Evolutionary conservation across 2,113 vertebrate species (phyloP).

Genomic region (Dolichotis patagonum): DNA sequence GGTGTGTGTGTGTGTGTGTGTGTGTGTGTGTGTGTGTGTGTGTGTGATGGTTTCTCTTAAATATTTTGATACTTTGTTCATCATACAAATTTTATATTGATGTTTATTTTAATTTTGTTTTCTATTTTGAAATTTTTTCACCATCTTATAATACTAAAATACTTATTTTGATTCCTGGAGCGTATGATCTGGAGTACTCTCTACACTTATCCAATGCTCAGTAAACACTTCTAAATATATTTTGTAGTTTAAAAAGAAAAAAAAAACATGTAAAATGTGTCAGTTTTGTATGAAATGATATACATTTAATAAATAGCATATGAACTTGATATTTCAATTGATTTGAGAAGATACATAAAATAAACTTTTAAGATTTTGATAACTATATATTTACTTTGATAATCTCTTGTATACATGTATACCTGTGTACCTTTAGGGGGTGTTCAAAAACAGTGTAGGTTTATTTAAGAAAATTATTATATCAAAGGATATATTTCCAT

Average conservation of each 20-base stretch:
- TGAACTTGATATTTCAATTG: background rate
- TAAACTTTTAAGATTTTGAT: background rate
- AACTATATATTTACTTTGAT: background rate
- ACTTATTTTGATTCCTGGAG: background rate
- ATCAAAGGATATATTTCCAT: background rate
- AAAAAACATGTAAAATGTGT: background rate
- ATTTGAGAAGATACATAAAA: background rate
- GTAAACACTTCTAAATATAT: background rate
- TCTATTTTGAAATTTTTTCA: background rate
- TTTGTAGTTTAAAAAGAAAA: background rate
- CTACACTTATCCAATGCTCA: background rate
- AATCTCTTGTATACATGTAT: background rate
- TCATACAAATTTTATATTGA: background rate
- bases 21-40: too few species aligned
- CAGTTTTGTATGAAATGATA: background rate
- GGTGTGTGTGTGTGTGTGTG: background rate
- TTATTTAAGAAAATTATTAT: background rate
- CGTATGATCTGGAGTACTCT: background rate
- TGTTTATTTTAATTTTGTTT: conserved; percentile 9
- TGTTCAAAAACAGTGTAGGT: background rate
- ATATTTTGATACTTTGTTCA: background rate
- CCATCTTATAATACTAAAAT: background rate
- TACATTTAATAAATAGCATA: background rate
- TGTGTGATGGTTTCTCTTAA: background rate
- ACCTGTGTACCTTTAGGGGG: background rate